A percentile compares a stretch with the other conserved stretches of the same genome.
Evolutionary conservation across 2,113 vertebrate genomes (phyloP).

Genomic region (Entomyzon cyanotis): DNA sequence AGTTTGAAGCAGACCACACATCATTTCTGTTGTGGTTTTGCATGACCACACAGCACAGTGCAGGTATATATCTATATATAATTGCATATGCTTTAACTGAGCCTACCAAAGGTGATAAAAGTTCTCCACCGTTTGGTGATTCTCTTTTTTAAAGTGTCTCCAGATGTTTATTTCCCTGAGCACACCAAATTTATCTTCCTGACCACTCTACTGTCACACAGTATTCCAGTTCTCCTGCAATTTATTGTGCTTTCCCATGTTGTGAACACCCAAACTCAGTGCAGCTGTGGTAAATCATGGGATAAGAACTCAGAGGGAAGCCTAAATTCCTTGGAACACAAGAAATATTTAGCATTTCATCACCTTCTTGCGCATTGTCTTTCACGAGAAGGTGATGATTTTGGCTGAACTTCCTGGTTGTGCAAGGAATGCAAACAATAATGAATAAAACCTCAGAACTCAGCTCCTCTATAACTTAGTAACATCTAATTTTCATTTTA

Average conservation of each 20-base stretch:
- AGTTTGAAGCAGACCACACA: not conserved
- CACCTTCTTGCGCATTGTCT: not conserved
- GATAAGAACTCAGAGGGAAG: not conserved
- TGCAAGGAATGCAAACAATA: not conserved
- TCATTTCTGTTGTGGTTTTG: not conserved
- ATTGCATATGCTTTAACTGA: not conserved
- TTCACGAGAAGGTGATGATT: not conserved
- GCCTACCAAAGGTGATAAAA: not conserved
- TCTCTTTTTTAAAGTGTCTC: not conserved
- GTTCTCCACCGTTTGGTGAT: not conserved
- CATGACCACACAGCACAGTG: fast-evolving
- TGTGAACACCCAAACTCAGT: not conserved
- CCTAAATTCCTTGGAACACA: not conserved
- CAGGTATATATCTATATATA: fast-evolving
- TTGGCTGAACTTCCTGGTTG: not conserved
- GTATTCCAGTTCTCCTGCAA: not conserved
- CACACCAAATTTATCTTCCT: not conserved
- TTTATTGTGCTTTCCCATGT: not conserved
- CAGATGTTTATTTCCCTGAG: not conserved
- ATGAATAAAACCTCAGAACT: not conserved
- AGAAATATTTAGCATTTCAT: not conserved
- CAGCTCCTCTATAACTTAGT: not conserved
- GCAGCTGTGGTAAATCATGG: not conserved
- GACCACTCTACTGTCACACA: not conserved
- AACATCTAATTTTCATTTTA: not conserved